Base-by-base conservation (phyloP, 2,797 vertebrate genomes). In the Malacoraja senta region DNA sequence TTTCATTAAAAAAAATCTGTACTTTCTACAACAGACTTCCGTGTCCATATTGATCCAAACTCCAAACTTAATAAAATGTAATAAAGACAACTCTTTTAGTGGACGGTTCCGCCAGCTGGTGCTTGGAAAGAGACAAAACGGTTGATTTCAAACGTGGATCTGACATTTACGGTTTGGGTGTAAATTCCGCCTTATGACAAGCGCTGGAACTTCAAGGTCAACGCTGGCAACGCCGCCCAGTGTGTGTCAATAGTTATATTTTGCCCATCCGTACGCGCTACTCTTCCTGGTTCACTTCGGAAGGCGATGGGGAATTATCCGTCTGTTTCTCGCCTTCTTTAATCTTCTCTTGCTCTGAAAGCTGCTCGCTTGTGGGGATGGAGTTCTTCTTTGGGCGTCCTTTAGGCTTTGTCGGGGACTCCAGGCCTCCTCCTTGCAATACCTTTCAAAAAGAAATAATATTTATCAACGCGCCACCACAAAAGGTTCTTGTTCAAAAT, bases 341-440 rank as follows among this genome's bases (percentile, higher is more conserved):
- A 1, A 96, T 95, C 78, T 97, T 95, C 93, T 99, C 98, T 95
- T 98, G 98, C 93, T 99, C 98, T 0, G 97, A 98, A 58, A 99
- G 97, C 95, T 99, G 99, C 94, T 99, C 98, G 32, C 98, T 98
- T 93, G 96, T 98, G 92, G 98, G 99, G 94, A 99, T 99, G 93
- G 98, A 99, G 95, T 99, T 99, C 96, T 99, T 99, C 96, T 99
- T 99, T 0, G 99, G 99, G 0, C 99, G 98, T 3, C 99, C 99
- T 96, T 99, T 99, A 0, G 99, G 98, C 94, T 99, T 99, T 12
- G 99, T 99, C 0, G 99, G 99, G 0, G 99, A 99, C 95, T 99
- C 98, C 93, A 99, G 96, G 77, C 98, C 98, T 26, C 99, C 98
- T 2, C 99, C 99, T 95, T 99, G 99, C 94, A 99, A 94, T 83